A percentile compares a stretch with the other conserved stretches of the same genome.
Conservation (phyloP, 2,113 vertebrate genomes). For the Ammospiza nelsoni region DNA sequence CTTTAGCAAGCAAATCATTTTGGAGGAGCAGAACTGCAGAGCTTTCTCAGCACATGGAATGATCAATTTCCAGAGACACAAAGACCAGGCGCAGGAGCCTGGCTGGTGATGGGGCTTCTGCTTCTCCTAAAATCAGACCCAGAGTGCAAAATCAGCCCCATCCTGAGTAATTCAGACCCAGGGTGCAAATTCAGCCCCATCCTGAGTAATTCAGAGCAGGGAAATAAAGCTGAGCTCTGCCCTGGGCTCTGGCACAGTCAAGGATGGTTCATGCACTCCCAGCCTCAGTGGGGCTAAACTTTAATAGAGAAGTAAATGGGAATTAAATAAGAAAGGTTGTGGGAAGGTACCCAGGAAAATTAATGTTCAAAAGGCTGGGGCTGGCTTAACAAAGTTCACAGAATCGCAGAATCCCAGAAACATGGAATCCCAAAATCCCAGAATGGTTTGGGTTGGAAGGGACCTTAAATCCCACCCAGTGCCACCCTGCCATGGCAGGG, state of each 20-base stretch:
- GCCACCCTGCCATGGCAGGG: background rate
- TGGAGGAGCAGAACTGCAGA: background rate
- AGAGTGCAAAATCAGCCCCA: background rate
- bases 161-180: background rate
- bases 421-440: background rate
- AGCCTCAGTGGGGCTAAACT: background rate
- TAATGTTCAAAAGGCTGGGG: background rate
- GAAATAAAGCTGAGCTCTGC: background rate
- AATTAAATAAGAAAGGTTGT: background rate
- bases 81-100: background rate
- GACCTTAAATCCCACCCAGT: background rate
- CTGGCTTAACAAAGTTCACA: background rate
- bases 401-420: background rate
- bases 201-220: background rate
- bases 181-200: background rate
- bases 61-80: background rate
- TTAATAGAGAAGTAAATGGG: background rate
- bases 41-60: background rate
- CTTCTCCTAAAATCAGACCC: background rate
- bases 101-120: background rate
- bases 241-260: fast-evolving
- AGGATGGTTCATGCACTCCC: background rate
- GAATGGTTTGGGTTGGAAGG: background rate
- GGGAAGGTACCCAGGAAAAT: background rate
- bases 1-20: background rate